Conservation (phyloP, 2,888 invertebrate genomes). For the Leucoptera coffeella region DNA sequence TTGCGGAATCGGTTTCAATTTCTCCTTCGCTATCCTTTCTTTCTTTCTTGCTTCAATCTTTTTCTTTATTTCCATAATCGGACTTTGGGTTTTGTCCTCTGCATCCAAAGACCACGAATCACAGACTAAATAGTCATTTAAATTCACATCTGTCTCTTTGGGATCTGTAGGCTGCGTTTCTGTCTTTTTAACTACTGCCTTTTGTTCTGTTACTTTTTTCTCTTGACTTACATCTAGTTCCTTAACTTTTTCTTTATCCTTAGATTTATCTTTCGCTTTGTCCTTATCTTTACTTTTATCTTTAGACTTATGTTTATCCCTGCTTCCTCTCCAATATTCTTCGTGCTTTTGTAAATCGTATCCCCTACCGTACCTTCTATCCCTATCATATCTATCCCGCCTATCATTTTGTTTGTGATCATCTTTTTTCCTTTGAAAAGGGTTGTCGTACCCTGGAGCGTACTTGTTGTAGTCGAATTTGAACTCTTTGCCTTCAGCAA, state of each 20-base stretch:
- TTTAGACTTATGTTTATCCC: slow-evolving; percentile 5
- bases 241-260: slow-evolving; percentile 2
- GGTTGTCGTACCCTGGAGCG: slow-evolving; percentile 36
- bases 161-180: slow-evolving; percentile 7
- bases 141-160: slow-evolving; percentile 28
- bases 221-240: slow-evolving; percentile 1
- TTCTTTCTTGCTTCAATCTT: slow-evolving; percentile 7
- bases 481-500: slow-evolving; percentile 29
- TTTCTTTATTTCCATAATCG: too few species aligned
- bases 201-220: slow-evolving; percentile 7
- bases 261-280: slow-evolving; percentile 8
- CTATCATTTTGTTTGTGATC: slow-evolving; percentile 10
- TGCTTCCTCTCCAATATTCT: slow-evolving; percentile 8
- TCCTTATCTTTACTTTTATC: slow-evolving; percentile 9
- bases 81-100: slow-evolving; percentile 35
- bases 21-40: not conserved
- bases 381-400: slow-evolving; percentile 7
- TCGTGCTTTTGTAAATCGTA: slow-evolving; percentile 10
- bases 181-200: slow-evolving; percentile 9
- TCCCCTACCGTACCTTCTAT: slow-evolving; percentile 5
- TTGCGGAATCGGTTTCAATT: not conserved
- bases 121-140: slow-evolving; percentile 36
- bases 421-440: slow-evolving; percentile 32
- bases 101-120: slow-evolving; percentile 45
- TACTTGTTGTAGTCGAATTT: slow-evolving; percentile 40